phyloP scores from a whole-genome alignment of 2,797 vertebrate species.

The Agapornis canus region DNA sequence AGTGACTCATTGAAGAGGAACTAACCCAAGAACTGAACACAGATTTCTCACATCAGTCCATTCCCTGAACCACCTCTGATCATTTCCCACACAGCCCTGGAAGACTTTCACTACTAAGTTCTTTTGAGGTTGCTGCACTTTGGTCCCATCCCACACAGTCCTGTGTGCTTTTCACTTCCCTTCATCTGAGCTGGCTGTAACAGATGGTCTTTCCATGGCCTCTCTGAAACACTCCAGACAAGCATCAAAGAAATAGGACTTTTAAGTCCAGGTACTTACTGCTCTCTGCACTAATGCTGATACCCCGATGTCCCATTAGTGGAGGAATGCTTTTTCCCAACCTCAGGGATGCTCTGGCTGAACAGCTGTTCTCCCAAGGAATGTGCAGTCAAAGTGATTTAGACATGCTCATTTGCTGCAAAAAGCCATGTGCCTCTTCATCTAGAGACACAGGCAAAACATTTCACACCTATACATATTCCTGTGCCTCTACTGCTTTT shows the following conservation, averaged over 20 bases:
- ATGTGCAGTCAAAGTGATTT: accelerated
- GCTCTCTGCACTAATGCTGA: background rate
- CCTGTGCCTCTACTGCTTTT: background rate
- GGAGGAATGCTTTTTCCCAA: background rate
- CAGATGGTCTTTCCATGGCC: background rate
- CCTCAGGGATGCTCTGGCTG: background rate
- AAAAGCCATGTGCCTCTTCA: background rate
- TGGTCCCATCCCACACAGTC: background rate
- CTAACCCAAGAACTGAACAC: background rate
- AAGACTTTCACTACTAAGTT: background rate
- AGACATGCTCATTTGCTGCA: background rate
- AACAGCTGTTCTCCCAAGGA: background rate
- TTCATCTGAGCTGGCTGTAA: background rate
- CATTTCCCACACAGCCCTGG: background rate
- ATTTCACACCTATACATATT: background rate
- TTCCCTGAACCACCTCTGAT: background rate
- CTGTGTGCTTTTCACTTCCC: background rate
- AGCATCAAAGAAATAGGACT: background rate
- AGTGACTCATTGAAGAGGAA: background rate
- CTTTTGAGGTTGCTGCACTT: background rate
- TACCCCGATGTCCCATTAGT: background rate
- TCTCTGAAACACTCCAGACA: background rate
- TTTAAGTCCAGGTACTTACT: background rate
- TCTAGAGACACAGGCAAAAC: background rate
- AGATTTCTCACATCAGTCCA: background rate